phyloP scores from a whole-genome alignment of 2,888 invertebrate species.

The Dolomedes plantarius region DNA sequence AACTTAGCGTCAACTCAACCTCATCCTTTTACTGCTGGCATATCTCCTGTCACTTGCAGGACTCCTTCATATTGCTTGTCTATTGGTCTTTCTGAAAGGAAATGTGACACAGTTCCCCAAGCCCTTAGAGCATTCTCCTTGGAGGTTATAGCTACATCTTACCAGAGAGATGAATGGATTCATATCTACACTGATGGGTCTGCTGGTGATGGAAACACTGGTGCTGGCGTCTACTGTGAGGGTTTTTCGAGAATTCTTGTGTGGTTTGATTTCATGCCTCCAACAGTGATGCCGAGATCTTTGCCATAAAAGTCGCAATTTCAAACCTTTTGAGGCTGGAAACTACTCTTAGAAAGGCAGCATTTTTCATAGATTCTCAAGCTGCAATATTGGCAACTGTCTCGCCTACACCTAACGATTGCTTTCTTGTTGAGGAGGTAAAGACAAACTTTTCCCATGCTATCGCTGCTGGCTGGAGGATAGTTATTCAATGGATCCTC shows the following conservation, averaged over 20 bases:
- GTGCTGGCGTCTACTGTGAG: neutral
- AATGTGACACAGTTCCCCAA: neutral
- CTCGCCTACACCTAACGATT: neutral
- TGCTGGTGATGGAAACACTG: neutral
- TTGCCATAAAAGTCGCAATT: neutral
- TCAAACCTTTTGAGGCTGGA: slow-evolving; percentile 1
- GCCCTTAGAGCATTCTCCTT: neutral
- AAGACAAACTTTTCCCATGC: neutral
- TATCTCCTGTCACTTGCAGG: too few relatives aligned
- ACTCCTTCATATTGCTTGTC: too few relatives aligned
- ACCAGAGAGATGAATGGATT: neutral
- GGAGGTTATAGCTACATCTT: neutral
- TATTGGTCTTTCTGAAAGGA: too few relatives aligned
- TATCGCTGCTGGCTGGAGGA: neutral
- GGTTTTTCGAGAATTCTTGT: neutral
- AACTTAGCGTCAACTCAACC: too few relatives aligned
- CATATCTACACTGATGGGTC: neutral
- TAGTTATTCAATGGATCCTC: neutral
- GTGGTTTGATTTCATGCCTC: neutral
- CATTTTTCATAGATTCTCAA: neutral
- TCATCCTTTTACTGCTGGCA: too few relatives aligned
- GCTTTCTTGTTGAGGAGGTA: neutral
- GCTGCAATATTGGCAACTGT: slow-evolving; percentile 2
- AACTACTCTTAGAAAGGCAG: neutral
- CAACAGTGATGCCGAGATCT: neutral